phyloP scores from a whole-genome alignment of 92 coral and sea anemone species.

The Phenganax marumi region DNA sequence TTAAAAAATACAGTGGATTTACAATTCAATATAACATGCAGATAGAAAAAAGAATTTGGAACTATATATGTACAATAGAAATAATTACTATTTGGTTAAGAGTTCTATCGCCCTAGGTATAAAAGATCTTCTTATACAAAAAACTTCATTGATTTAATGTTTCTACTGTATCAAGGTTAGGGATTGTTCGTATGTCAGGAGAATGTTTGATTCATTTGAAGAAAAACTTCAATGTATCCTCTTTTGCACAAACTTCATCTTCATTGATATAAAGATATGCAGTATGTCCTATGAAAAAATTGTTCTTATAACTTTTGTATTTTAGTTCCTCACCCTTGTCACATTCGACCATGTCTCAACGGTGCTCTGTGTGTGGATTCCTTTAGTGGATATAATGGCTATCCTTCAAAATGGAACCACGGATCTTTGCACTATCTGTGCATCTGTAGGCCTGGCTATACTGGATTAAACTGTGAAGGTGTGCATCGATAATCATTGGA shows the following conservation, averaged over 20 bases:
- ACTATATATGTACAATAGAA: too few species aligned
- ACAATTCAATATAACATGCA: too few species aligned
- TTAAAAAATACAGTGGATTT: too few species aligned
- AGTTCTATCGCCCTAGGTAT: too few species aligned
- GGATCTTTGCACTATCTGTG: constrained; percentile 83
- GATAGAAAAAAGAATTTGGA: too few species aligned
- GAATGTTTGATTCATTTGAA: too few species aligned
- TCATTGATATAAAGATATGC: background rate
- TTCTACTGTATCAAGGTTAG: too few species aligned
- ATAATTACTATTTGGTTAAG: too few species aligned
- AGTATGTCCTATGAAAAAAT: background rate
- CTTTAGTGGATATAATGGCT: constrained; percentile 80
- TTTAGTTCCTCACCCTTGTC: constrained; percentile 86
- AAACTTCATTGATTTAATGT: too few species aligned
- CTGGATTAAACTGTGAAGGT: constrained; percentile 94
- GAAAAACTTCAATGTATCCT: background rate
- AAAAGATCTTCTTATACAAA: too few species aligned
- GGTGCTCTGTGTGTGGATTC: constrained; percentile 88
- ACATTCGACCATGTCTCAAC: constrained; percentile 74
- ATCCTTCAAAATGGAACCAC: constrained; percentile 84
- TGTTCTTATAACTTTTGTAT: background rate
- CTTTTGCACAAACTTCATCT: background rate
- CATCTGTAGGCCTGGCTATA: constrained; percentile 75
- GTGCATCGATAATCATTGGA: background rate
- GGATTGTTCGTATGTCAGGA: too few species aligned